A percentile compares a stretch with the other conserved stretches of the same genome.
phyloP scores from a whole-genome alignment of 2,888 invertebrate species.

The Acanthopleura granulata region DNA sequence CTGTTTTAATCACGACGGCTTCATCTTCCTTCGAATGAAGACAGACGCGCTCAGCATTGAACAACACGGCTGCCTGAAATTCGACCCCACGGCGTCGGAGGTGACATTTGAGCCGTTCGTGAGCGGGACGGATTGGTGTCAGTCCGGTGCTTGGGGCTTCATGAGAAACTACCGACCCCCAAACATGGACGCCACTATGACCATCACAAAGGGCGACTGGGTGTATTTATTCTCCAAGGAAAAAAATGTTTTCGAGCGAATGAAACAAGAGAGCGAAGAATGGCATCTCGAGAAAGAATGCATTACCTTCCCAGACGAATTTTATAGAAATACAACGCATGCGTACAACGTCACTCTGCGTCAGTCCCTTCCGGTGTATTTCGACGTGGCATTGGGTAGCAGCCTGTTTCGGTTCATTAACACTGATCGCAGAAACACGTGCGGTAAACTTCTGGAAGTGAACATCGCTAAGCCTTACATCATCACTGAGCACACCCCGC shows the following conservation, averaged over 20 bases:
- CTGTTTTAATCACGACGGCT: constrained; percentile 5
- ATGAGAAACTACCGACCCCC: constrained; percentile 7
- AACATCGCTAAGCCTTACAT: background rate
- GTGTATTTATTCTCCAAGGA: constrained; percentile 8
- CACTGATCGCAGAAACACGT: background rate
- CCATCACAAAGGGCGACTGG: constrained; percentile 3
- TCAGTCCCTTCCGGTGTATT: background rate
- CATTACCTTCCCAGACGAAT: background rate
- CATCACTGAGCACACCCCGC: background rate
- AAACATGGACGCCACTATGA: background rate
- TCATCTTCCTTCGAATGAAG: background rate
- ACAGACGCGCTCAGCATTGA: constrained; percentile 11
- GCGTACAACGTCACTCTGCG: constrained; percentile 7
- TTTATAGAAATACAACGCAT: background rate
- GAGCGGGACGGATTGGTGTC: background rate
- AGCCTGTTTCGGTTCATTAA: background rate
- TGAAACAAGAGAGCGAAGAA: background rate
- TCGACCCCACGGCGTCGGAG: background rate
- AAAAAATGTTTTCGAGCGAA: background rate
- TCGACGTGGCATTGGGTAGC: background rate
- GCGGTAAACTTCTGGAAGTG: constrained; percentile 5
- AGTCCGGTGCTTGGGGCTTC: constrained; percentile 10
- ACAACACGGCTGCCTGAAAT: constrained; percentile 4
- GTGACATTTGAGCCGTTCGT: background rate
- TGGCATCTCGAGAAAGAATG: background rate